A percentile compares a stretch with the other conserved stretches of the same genome.
Conservation (phyloP, 2,888 invertebrate species). For the Chrysina gloriosa region DNA sequence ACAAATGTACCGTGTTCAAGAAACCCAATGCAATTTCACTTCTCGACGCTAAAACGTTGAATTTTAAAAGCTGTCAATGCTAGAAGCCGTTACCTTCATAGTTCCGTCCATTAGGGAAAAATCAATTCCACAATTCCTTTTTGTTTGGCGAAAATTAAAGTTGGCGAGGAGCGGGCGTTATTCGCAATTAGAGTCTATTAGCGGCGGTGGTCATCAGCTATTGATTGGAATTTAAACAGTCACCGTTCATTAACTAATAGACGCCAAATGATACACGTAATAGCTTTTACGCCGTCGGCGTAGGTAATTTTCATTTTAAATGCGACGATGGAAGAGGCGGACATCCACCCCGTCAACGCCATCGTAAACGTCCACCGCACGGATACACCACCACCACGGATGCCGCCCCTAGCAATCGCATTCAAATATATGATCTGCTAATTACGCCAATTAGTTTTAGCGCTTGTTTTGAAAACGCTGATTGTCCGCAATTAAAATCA, state of each 20-base stretch:
- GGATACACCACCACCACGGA: not conserved
- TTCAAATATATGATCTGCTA: constrained; percentile 51
- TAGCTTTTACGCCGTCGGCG: constrained; percentile 17
- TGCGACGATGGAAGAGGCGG: constrained; percentile 26
- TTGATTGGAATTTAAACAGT: constrained; percentile 21
- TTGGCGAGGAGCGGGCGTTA: not conserved
- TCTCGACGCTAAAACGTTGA: no score
- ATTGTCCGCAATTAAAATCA: constrained; percentile 62
- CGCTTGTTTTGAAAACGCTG: constrained; percentile 57
- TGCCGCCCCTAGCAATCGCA: not conserved
- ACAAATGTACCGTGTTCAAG: no score
- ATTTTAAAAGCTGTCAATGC: no score
- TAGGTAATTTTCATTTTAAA: constrained; percentile 42
- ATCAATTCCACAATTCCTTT: constrained; percentile 2
- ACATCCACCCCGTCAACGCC: not conserved
- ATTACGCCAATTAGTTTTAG: constrained; percentile 63
- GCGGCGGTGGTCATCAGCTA: constrained; percentile 1
- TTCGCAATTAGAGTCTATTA: constrained; percentile 26
- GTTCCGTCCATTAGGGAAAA: not conserved
- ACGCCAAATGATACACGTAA: constrained; percentile 35
- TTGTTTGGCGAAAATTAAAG: not conserved
- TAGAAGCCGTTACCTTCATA: no score
- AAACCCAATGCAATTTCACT: no score
- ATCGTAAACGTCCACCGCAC: not conserved
- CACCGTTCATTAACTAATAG: constrained; percentile 36